phyloP scores from a whole-genome alignment of 2,797 vertebrate genomes.

The Trematomus bernacchii region DNA sequence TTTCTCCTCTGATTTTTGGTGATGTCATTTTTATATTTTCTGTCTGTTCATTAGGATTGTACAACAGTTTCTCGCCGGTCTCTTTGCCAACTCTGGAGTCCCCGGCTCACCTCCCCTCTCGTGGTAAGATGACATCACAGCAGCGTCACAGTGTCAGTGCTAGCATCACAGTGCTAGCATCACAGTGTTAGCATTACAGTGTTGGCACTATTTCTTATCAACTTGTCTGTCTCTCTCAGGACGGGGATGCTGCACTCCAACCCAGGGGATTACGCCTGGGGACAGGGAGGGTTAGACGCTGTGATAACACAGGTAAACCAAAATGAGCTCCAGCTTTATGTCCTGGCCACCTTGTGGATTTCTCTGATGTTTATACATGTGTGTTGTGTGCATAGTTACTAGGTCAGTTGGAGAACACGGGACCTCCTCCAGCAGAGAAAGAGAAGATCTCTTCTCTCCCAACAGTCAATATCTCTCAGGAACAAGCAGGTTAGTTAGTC shows the following conservation, averaged over 20 bases:
- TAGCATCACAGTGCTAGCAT: neutral
- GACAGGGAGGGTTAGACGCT: constrained; percentile 96
- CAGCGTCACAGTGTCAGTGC: neutral
- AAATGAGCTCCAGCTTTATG: neutral
- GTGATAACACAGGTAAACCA: constrained; percentile 95
- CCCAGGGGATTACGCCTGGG: constrained; percentile 98
- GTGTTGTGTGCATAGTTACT: constrained; percentile 85
- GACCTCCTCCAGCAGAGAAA: constrained; percentile 95
- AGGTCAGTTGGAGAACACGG: constrained; percentile 96
- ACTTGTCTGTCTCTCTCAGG: constrained; percentile 80
- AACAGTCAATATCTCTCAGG: constrained; percentile 95
- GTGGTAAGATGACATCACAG: constrained; percentile 85
- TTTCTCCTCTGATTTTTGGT: constrained; percentile 16
- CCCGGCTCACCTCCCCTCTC: constrained; percentile 93
- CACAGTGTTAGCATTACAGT: neutral
- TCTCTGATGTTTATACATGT: constrained; percentile 10
- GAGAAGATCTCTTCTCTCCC: constrained; percentile 96
- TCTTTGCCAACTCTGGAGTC: constrained; percentile 92
- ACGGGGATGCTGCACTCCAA: constrained; percentile 97
- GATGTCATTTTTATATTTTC: constrained; percentile 20
- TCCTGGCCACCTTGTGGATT: neutral
- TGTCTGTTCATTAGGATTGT: constrained; percentile 88
- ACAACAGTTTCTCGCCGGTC: constrained; percentile 92
- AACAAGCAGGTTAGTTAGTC: constrained; percentile 87
- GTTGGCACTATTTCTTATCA: neutral